Evolutionary conservation across 2,113 vertebrate species (phyloP).

Genomic region (Microtus oregoni): DNA sequence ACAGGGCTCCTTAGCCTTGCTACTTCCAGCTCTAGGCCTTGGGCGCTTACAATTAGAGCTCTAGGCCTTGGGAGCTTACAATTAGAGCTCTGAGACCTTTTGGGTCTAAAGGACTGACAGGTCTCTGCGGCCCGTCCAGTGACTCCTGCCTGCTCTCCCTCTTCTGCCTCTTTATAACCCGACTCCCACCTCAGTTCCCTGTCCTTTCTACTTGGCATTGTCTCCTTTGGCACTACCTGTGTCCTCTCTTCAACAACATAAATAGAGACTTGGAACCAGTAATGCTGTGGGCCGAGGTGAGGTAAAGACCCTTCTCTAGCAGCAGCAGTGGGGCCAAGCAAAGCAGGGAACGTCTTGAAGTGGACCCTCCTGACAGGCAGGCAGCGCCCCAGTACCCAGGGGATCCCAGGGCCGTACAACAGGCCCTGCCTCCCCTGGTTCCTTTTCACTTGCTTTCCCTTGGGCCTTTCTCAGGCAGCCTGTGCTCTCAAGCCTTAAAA

Average conservation of each 20-base stretch:
- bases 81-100: not conserved
- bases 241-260: not conserved
- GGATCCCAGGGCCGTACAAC: not conserved
- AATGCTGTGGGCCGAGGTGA: not conserved
- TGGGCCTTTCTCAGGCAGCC: not conserved
- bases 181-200: not conserved
- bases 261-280: not conserved
- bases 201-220: not conserved
- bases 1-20: not conserved
- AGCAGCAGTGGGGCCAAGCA: not conserved
- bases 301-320: not conserved
- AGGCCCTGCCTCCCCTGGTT: not conserved
- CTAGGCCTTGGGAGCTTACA: not conserved
- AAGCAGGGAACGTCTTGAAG: not conserved
- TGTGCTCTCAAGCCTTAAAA: conserved; percentile 1
- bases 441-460: not conserved
- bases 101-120: not conserved
- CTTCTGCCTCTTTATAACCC: not conserved
- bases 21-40: not conserved
- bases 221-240: not conserved
- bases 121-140: not conserved
- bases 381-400: not conserved
- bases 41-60: no score
- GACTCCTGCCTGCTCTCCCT: not conserved
- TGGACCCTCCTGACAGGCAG: no score